A percentile compares a stretch with the other conserved stretches of the same genome.
phyloP scores from a whole-genome alignment of 2,888 invertebrate species.

The Acanthoscelides obtectus region DNA sequence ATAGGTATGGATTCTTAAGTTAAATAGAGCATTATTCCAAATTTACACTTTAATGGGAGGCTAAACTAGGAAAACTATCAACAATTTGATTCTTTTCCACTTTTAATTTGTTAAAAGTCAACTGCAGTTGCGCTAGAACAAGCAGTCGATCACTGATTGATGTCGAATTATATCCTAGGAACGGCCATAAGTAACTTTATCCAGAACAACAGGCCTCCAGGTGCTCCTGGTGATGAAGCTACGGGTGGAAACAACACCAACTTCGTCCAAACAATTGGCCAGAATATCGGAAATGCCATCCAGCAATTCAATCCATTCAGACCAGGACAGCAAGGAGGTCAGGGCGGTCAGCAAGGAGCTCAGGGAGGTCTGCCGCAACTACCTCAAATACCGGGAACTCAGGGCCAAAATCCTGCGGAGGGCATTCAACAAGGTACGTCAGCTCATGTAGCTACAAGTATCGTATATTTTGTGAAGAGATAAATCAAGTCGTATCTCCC shows the following conservation, averaged over 20 bases:
- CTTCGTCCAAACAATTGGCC: constrained; percentile 25
- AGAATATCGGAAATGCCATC: constrained; percentile 27
- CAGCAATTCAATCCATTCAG: constrained; percentile 27
- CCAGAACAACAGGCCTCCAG: constrained; percentile 19
- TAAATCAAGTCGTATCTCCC: too few relatives aligned
- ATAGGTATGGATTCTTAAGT: constrained; percentile 23
- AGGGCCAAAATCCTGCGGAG: not conserved
- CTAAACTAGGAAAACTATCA: too few relatives aligned
- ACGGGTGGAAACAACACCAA: constrained; percentile 12
- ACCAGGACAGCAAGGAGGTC: constrained; percentile 10
- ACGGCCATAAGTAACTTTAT: constrained; percentile 25
- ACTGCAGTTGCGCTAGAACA: too few relatives aligned
- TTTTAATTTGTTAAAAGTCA: too few relatives aligned
- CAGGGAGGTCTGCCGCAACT: not conserved
- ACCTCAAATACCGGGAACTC: not conserved
- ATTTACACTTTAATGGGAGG: too few relatives aligned
- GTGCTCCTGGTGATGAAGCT: constrained; percentile 16
- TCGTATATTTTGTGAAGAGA: too few relatives aligned
- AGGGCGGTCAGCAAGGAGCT: not conserved
- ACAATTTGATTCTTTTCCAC: too few relatives aligned
- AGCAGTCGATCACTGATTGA: too few relatives aligned
- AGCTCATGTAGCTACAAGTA: too few relatives aligned
- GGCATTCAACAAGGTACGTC: not conserved
- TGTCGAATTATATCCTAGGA: constrained; percentile 18
- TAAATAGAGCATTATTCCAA: too few relatives aligned